Conservation (phyloP, 2,797 vertebrate genomes). For the Glyptemys insculpta region DNA sequence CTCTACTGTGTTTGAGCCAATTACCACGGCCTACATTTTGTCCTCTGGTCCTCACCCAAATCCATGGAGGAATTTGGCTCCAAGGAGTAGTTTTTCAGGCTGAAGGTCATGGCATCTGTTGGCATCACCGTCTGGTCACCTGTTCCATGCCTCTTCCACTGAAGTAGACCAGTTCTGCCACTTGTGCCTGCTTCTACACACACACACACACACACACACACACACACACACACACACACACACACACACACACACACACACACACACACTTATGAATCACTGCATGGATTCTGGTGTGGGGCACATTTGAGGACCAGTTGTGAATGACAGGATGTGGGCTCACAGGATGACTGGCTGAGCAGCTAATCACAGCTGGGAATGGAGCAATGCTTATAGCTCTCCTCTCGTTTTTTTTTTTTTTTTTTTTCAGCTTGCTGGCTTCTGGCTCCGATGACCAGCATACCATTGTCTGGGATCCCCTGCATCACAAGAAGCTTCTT, state of each 20-base stretch:
- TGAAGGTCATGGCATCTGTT: background rate
- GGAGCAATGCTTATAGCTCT: background rate
- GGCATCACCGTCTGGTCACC: background rate
- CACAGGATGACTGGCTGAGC: background rate
- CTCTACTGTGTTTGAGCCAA: conserved; percentile 10
- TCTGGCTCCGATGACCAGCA: conserved; percentile 99
- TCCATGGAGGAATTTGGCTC: background rate
- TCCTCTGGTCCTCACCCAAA: background rate
- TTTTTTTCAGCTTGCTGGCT: conserved; percentile 89
- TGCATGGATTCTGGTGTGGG: background rate
- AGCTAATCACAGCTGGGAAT: background rate
- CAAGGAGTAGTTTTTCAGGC: background rate
- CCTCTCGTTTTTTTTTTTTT: conserved; percentile 42
- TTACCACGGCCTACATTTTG: background rate
- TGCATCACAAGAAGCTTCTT: conserved; percentile 95
- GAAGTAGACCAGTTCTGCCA: background rate
- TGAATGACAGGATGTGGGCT: background rate
- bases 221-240: too few relatives aligned
- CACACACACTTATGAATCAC: background rate
- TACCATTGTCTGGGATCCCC: conserved; percentile 97
- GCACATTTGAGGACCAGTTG: background rate
- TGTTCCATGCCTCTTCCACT: background rate
- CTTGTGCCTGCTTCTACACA: background rate
- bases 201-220: too few relatives aligned
- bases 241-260: too few relatives aligned